phyloP scores from a whole-genome alignment of 2,113 vertebrate genomes.

The Ahaetulla prasina region DNA sequence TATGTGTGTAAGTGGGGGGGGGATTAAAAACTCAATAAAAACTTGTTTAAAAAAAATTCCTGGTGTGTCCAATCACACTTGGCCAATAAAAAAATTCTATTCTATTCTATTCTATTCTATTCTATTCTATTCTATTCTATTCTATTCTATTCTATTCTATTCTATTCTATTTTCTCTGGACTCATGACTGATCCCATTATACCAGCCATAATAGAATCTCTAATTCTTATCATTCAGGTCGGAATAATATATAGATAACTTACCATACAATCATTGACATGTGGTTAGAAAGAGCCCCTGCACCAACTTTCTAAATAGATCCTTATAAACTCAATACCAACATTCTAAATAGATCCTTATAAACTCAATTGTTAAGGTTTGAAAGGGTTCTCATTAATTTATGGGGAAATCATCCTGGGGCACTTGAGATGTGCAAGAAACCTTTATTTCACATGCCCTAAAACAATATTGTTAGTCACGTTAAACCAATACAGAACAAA shows the following conservation, averaged over 20 bases:
- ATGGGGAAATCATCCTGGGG: neutral
- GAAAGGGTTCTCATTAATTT: neutral
- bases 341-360: neutral
- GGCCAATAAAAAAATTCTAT: too few species aligned
- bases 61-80: too few species aligned
- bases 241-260: neutral
- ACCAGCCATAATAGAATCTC: slow-evolving; percentile 4
- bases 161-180: neutral
- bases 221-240: slow-evolving; percentile 1
- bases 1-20: too few species aligned
- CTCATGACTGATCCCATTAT: neutral
- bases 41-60: too few species aligned
- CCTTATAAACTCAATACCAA: neutral
- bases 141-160: too few species aligned
- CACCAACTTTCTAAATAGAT: neutral
- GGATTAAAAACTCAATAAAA: too few species aligned
- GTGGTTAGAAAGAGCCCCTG: slow-evolving; percentile 7
- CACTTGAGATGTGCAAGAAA: neutral
- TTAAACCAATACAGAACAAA: neutral
- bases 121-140: too few species aligned
- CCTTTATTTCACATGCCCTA: neutral
- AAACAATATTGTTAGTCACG: neutral
- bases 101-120: too few species aligned
- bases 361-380: neutral
- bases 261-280: neutral